These are phyloP conservation scores for Pentalonia nigronervosa DNA, from an alignment of 1,140 invertebrate species.

Conservation along the genomic window DNA sequence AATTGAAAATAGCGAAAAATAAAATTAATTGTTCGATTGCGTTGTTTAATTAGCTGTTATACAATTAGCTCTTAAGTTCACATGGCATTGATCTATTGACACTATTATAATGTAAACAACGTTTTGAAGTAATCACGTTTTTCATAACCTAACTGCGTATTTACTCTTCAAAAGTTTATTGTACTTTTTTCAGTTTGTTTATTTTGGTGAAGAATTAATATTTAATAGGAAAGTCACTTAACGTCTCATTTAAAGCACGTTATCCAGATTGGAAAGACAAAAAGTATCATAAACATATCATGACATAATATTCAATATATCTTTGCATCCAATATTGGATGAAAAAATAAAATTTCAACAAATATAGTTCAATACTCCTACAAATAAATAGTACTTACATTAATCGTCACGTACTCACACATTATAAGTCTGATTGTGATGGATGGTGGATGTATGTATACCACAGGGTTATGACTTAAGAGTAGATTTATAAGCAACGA, in stretches of 20 bases:
- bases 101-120: background rate
- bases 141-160: background rate
- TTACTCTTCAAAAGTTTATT: background rate
- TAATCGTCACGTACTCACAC: background rate
- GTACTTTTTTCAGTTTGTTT: background rate
- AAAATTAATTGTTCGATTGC: background rate
- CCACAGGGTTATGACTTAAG: background rate
- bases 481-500: background rate
- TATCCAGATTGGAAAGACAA: background rate
- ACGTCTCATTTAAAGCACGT: background rate
- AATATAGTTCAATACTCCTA: background rate
- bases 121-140: constrained; percentile 11
- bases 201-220: background rate
- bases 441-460: background rate
- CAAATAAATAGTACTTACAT: background rate
- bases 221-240: background rate
- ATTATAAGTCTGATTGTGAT: background rate
- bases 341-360: background rate
- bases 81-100: background rate
- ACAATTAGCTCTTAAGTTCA: background rate
- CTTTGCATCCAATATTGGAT: background rate
- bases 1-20: background rate
- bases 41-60: too few relatives aligned
- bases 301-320: background rate
- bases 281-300: background rate